Percentiles rank a stretch among this genome's conserved stretches.
These are phyloP conservation scores for Tetheella fluctuosa DNA, from an alignment of 2,888 invertebrate species.

Conservation along the genomic window DNA sequence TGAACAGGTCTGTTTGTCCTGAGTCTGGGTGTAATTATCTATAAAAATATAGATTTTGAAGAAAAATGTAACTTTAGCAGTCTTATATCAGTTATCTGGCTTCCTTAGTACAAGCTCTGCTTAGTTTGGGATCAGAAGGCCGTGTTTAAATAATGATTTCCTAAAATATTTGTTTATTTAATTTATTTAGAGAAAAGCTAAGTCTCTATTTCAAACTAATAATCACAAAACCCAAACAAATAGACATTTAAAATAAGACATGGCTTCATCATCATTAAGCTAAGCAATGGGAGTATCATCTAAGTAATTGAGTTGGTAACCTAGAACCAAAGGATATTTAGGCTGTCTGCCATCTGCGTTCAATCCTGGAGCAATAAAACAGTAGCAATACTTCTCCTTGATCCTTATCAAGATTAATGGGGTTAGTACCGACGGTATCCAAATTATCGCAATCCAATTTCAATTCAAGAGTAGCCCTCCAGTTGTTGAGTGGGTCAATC, in stretches of 20 bases:
- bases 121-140: too few relatives aligned
- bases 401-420: slow-evolving; percentile 46
- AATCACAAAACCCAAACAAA: too few relatives aligned
- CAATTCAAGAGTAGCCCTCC: slow-evolving; percentile 44
- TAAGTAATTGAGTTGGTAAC: slow-evolving; percentile 11
- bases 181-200: too few relatives aligned
- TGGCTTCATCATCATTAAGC: slow-evolving; percentile 9
- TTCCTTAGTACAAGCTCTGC: too few relatives aligned
- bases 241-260: background rate
- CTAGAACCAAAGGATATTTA: slow-evolving; percentile 12
- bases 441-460: slow-evolving; percentile 57
- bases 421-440: slow-evolving; percentile 39
- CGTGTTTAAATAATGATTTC: too few relatives aligned
- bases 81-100: too few relatives aligned
- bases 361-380: slow-evolving; percentile 26
- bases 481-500: slow-evolving; percentile 47
- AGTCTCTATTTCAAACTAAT: too few relatives aligned
- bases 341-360: slow-evolving; percentile 12
- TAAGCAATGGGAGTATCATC: slow-evolving; percentile 1
- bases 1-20: too few relatives aligned
- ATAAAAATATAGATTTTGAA: too few relatives aligned
- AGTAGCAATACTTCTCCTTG: slow-evolving; percentile 26
- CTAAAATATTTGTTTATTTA: too few relatives aligned
- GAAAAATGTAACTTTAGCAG: too few relatives aligned
- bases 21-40: too few relatives aligned